Base-by-base conservation (phyloP, 2,797 vertebrate species). In the Lepus oiostolus region DNA sequence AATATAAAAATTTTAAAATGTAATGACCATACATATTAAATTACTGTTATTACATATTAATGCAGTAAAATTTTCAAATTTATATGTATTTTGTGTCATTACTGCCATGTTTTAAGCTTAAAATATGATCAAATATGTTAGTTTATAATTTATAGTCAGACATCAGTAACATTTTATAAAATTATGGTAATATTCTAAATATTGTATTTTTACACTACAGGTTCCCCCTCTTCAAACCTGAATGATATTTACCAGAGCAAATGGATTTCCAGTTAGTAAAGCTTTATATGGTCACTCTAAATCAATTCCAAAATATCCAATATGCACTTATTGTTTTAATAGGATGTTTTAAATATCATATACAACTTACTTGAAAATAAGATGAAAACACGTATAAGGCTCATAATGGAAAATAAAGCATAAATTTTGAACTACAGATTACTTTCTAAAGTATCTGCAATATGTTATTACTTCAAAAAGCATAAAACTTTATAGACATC, bases 401-500 rank as follows among this genome's bases (percentile, higher is more conserved):
- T 96, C 79, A 83, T 54, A 94, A 82, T 71, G 3, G 24, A 84
- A 96, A 95, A 60, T 80, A 75, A 63, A 81, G 19, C n/a, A 68
- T 58, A 63, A 21, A 89, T 92, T 85, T 90, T 65, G 92, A 94
- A 84, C 83, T 12, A 85, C 9, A 93, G 93, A 93, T 35, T 82
- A 91, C 70, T 95, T 91, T 54, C 7, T 90, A 89, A 92, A 95
- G 80, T 77, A 93, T 54, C 12, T n/a, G 12, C 79, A 58, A 84
- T 50, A 79, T 52, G 16, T 9, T 92, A 17, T 50, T 85, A 87
- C 5, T 50, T 22, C 72, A 77, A 85, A 84, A 96, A 71, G 74
- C 8, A 77, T 67, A 85, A 80, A 90, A 87, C 1, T 85, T 72
- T 67, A 26, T 47, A 35, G 38, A 88, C 28, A 42, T 32, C 86